These are phyloP conservation scores for Dioctria linearis DNA, from an alignment of 2,888 invertebrate genomes.

Conservation along the genomic window DNA sequence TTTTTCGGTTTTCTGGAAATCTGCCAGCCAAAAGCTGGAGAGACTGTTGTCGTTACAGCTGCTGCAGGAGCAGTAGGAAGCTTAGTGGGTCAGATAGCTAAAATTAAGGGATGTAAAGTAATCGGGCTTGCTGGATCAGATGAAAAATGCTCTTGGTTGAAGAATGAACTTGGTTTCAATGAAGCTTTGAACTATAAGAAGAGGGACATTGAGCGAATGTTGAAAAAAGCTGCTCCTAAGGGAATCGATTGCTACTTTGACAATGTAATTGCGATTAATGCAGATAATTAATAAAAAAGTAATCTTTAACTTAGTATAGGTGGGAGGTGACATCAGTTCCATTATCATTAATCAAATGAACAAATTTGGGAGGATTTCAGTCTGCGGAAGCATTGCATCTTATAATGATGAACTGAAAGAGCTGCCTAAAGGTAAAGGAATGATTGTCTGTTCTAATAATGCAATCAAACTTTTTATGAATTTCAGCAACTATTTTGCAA, in stretches of 20 bases:
- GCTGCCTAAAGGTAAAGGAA: constrained; percentile 51
- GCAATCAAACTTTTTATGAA: not conserved
- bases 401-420: constrained; percentile 73
- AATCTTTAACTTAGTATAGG: constrained; percentile 61
- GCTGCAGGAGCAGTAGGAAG: constrained; percentile 87
- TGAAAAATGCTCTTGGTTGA: constrained; percentile 80
- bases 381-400: constrained; percentile 78
- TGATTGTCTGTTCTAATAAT: not conserved
- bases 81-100: constrained; percentile 85
- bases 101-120: constrained; percentile 79
- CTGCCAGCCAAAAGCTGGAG: constrained; percentile 80
- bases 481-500: constrained; percentile 70
- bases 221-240: constrained; percentile 78
- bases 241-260: constrained; percentile 85
- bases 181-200: constrained; percentile 82
- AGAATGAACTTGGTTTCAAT: constrained; percentile 78
- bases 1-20: constrained; percentile 82
- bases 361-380: constrained; percentile 74
- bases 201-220: constrained; percentile 70
- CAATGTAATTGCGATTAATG: constrained; percentile 73
- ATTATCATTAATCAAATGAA: constrained; percentile 77
- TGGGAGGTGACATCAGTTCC: constrained; percentile 78
- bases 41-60: constrained; percentile 81
- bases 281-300: constrained; percentile 3
- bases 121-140: constrained; percentile 82